A percentile compares a stretch with the other conserved stretches of the same genome.
These are phyloP conservation scores for Drosophila teissieri DNA, from an alignment of 1,140 invertebrate genomes.

Conservation along the genomic window DNA sequence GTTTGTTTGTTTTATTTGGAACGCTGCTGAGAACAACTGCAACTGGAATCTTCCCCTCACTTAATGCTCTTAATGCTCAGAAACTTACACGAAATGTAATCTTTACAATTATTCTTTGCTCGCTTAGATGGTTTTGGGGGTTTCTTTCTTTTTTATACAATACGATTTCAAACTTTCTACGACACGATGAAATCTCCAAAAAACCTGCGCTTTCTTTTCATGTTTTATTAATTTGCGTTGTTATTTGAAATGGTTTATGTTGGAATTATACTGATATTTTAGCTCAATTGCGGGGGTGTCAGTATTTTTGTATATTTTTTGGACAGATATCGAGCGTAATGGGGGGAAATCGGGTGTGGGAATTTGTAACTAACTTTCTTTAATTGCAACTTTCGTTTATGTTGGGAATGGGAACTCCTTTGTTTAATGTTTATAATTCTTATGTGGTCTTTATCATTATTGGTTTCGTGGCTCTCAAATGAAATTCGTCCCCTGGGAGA, in stretches of 20 bases:
- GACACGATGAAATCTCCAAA: conserved; percentile 69
- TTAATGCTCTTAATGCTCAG: conserved; percentile 44
- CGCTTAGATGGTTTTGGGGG: conserved; percentile 18
- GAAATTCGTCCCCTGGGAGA: conserved; percentile 63
- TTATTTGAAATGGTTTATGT: conserved; percentile 52
- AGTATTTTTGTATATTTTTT: conserved; percentile 15
- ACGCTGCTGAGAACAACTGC: conserved; percentile 78
- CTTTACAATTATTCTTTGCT: conserved; percentile 57
- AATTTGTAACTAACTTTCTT: conserved; percentile 60
- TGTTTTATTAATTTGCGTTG: conserved; percentile 37
- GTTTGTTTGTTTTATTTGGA: conserved; percentile 52
- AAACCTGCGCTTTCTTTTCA: conserved; percentile 46
- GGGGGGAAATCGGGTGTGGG: conserved; percentile 26
- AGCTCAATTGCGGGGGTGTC: conserved; percentile 40
- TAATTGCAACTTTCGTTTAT: conserved; percentile 56
- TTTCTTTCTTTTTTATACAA: conserved; percentile 51
- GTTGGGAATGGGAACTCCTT: conserved; percentile 36
- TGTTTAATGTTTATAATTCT: conserved; percentile 73
- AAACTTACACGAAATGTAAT: conserved; percentile 57
- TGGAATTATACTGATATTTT: conserved; percentile 42
- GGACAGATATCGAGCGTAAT: conserved; percentile 49
- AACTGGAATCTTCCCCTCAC: conserved; percentile 69
- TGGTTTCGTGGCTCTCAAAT: conserved; percentile 55
- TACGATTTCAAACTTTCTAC: conserved; percentile 72
- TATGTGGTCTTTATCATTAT: conserved; percentile 59